Conservation (phyloP, 2,888 invertebrate species). For the Globia sparganii region DNA sequence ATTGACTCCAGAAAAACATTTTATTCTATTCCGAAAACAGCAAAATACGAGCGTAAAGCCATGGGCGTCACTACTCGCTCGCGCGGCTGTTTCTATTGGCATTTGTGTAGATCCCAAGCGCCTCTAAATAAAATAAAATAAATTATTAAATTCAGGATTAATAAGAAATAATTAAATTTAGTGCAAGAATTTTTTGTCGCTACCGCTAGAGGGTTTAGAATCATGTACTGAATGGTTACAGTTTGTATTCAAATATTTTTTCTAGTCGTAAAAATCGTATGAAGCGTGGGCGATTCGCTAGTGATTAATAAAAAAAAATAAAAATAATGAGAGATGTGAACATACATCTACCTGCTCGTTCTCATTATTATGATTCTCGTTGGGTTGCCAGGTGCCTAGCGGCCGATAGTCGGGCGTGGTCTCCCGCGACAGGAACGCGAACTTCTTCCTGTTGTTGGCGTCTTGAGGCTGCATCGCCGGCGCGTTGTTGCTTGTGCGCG, state of each 20-base stretch:
- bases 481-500: slow-evolving; percentile 90
- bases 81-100: background rate
- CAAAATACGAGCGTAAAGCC: background rate
- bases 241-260: too few species aligned
- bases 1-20: background rate
- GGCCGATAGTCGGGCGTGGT: slow-evolving; percentile 96
- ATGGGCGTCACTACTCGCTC: background rate
- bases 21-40: background rate
- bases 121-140: too few species aligned
- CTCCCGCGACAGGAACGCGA: slow-evolving; percentile 96
- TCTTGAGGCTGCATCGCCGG: slow-evolving; percentile 90
- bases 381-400: slow-evolving; percentile 90
- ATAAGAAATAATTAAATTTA: too few species aligned
- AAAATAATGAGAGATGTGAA: background rate
- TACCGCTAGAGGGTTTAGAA: too few species aligned
- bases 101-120: background rate
- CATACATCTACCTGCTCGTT: slow-evolving; percentile 69
- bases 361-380: slow-evolving; percentile 68
- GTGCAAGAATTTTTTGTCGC: too few species aligned
- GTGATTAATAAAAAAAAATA: too few species aligned
- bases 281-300: too few species aligned
- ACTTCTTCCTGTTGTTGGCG: slow-evolving; percentile 95
- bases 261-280: too few species aligned
- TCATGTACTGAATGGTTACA: too few species aligned
- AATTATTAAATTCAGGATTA: too few species aligned